Evolutionary conservation across 2,113 vertebrate genomes (phyloP).

Genomic region (Hemiscyllium ocellatum): DNA sequence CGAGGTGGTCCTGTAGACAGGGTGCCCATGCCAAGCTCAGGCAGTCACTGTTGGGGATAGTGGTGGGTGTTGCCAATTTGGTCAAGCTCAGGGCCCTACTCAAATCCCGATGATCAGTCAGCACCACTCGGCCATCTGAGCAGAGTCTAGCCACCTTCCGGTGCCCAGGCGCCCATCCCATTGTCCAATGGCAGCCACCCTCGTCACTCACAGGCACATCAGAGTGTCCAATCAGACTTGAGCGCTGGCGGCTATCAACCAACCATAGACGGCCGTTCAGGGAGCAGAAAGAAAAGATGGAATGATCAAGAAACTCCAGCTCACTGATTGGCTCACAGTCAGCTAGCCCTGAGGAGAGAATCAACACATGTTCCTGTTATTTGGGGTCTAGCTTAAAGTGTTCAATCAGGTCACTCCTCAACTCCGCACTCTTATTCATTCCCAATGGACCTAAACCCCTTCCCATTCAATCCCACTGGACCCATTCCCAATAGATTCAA

Average conservation of each 20-base stretch:
- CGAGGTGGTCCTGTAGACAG: not conserved
- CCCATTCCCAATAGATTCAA: not conserved
- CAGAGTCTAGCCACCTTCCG: not conserved
- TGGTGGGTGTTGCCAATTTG: not conserved
- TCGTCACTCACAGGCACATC: not conserved
- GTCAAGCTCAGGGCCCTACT: not conserved
- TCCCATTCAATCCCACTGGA: not conserved
- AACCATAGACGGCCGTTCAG: not conserved
- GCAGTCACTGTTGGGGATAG: too few relatives aligned
- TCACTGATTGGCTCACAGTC: not conserved
- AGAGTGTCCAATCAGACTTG: not conserved
- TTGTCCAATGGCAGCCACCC: not conserved
- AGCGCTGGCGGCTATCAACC: not conserved
- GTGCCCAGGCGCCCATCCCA: not conserved
- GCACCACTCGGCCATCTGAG: not conserved
- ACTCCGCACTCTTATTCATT: not conserved
- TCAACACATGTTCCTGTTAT: not conserved
- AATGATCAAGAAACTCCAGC: not conserved
- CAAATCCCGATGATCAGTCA: not conserved
- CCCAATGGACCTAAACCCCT: not conserved
- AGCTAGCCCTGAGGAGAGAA: not conserved
- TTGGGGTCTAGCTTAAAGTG: not conserved
- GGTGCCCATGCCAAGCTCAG: slow-evolving; percentile 6
- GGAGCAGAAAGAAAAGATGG: not conserved
- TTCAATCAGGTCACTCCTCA: not conserved